Conservation (phyloP, 2,888 invertebrate genomes). For the Pinctada fucata region DNA sequence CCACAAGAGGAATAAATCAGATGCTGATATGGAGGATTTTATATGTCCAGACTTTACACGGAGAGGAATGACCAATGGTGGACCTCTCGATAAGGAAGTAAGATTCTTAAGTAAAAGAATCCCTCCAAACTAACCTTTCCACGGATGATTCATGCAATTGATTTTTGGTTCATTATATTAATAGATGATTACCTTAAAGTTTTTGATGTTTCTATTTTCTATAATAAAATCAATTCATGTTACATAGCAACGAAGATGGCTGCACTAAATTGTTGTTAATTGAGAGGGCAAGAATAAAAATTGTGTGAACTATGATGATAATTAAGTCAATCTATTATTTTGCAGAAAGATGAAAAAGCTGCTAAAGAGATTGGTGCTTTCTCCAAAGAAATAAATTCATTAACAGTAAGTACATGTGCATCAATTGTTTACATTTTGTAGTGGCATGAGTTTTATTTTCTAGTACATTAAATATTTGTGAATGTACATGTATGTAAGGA, state of each 20-base stretch:
- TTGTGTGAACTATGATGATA: no score
- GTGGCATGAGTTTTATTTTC: not conserved
- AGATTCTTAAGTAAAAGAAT: not conserved
- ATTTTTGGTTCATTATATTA: no score
- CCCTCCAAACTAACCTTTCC: no score
- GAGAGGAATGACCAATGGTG: constrained; percentile 30
- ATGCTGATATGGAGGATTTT: constrained; percentile 89
- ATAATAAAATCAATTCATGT: no score
- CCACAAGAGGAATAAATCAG: constrained; percentile 83
- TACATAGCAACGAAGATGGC: no score
- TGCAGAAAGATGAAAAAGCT: constrained; percentile 66
- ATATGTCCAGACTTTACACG: constrained; percentile 85
- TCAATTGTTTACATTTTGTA: not conserved
- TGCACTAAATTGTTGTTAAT: no score
- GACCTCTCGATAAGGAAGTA: constrained; percentile 26
- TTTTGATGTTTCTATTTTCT: no score
- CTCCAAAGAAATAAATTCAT: constrained; percentile 73
- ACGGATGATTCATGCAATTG: no score
- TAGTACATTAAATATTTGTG: not conserved
- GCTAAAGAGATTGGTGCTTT: constrained; percentile 73
- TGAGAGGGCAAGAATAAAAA: no score
- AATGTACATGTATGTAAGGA: not conserved
- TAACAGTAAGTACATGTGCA: constrained; percentile 66
- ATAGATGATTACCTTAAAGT: no score
- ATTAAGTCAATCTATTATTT: constrained; percentile 11